Evolutionary conservation across 92 coral and sea anemone genomes (phyloP).

Genomic region (Micromussa lordhowensis): DNA sequence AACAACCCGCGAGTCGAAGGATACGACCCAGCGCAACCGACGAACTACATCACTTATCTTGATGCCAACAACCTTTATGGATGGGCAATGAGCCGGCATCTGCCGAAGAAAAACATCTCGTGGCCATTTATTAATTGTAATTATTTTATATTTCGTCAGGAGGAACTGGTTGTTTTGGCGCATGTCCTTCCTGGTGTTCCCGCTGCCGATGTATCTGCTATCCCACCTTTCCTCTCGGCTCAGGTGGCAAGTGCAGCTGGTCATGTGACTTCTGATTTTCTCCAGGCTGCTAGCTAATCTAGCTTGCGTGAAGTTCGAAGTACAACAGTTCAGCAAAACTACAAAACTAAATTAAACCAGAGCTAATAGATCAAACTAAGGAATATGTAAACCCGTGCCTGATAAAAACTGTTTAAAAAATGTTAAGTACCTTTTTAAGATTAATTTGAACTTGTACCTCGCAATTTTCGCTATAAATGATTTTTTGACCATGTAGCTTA

Average conservation of each 20-base stretch:
- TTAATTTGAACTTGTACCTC: too few species aligned
- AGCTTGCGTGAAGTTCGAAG: slow-evolving; percentile 12
- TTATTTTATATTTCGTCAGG: slow-evolving; percentile 21
- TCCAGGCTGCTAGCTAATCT: background rate
- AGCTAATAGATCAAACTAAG: background rate
- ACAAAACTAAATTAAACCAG: background rate
- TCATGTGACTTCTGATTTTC: slow-evolving; percentile 17
- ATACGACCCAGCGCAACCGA: too few species aligned
- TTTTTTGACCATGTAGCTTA: too few species aligned
- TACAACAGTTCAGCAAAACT: too few species aligned
- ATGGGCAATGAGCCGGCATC: too few species aligned
- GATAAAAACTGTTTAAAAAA: too few species aligned
- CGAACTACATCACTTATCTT: too few species aligned
- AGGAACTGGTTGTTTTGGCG: slow-evolving; percentile 28
- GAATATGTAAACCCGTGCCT: background rate
- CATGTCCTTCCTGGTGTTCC: slow-evolving; percentile 31
- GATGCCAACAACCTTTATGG: too few species aligned
- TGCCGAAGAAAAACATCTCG: too few species aligned
- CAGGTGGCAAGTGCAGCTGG: slow-evolving; percentile 41
- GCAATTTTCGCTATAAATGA: too few species aligned
- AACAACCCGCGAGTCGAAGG: too few species aligned
- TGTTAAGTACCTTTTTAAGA: too few species aligned
- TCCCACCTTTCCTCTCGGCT: slow-evolving; percentile 29
- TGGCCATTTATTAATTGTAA: background rate
- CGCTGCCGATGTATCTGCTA: slow-evolving; percentile 42